Conservation (phyloP, 2,797 vertebrate genomes). For the Neopelma chrysocephalum region DNA sequence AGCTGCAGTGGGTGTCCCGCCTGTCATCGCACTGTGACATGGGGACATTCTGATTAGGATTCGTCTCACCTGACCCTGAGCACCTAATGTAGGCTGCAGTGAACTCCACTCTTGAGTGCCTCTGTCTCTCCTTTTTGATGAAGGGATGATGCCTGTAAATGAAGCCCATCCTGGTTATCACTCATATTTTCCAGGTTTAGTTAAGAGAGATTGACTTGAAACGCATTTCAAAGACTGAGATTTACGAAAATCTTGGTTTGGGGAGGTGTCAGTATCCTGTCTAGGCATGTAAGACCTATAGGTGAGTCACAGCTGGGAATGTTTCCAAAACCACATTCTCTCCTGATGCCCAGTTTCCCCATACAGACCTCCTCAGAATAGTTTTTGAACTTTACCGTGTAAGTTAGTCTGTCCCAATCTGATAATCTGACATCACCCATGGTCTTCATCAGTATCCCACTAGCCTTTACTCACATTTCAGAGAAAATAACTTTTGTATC, state of each 20-base stretch:
- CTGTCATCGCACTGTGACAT: fast-evolving
- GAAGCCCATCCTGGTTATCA: neutral
- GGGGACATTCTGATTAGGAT: neutral
- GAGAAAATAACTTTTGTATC: neutral
- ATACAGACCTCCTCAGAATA: neutral
- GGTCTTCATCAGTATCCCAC: neutral
- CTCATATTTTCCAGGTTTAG: neutral
- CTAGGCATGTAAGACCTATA: neutral
- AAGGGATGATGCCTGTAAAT: neutral
- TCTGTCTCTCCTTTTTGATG: neutral
- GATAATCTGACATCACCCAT: neutral
- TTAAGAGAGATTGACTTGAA: neutral
- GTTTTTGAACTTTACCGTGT: neutral
- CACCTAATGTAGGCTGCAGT: neutral
- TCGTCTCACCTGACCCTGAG: neutral
- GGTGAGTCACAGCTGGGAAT: neutral
- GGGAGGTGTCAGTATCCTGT: neutral
- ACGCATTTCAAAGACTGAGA: neutral
- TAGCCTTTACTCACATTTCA: neutral
- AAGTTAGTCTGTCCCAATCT: neutral
- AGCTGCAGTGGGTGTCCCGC: neutral
- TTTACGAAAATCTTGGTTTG: neutral
- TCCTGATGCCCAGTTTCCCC: neutral
- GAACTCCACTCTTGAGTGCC: neutral
- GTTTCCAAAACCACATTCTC: neutral